Conservation (phyloP, 2,113 vertebrate genomes). For the Microcebus griseorufus region DNA sequence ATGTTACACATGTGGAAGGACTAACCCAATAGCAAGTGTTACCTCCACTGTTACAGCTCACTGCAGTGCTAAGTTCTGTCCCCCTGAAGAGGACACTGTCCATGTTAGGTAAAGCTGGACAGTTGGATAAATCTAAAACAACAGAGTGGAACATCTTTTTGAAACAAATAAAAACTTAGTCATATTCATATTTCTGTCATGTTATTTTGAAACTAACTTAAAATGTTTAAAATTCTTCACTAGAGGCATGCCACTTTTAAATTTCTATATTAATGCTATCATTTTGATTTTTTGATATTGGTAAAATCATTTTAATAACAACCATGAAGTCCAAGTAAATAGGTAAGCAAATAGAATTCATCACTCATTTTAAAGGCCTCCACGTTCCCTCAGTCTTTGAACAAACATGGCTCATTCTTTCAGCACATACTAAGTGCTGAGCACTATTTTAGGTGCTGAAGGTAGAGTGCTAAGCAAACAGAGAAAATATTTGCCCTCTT, state of each 20-base stretch:
- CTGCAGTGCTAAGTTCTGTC: neutral
- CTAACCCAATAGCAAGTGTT: neutral
- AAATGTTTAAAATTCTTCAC: neutral
- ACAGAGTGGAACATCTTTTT: neutral
- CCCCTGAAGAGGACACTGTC: neutral
- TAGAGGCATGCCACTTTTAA: neutral
- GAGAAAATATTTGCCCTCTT: neutral
- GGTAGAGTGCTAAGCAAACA: neutral
- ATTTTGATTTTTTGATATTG: neutral
- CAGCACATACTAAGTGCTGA: neutral
- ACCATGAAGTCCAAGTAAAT: neutral
- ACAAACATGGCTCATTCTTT: neutral
- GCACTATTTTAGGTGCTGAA: neutral
- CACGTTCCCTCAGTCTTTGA: neutral
- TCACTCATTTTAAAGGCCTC: neutral
- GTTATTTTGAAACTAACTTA: conserved; percentile 19
- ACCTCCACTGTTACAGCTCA: neutral
- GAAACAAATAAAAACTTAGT: neutral
- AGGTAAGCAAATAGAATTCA: neutral
- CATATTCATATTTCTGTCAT: neutral
- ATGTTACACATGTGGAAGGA: neutral
- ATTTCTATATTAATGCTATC: neutral
- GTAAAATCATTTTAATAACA: neutral
- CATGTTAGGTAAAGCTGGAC: neutral
- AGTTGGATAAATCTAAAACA: neutral